phyloP scores from a whole-genome alignment of 2,888 invertebrate species.

The Lomographa bimaculata region DNA sequence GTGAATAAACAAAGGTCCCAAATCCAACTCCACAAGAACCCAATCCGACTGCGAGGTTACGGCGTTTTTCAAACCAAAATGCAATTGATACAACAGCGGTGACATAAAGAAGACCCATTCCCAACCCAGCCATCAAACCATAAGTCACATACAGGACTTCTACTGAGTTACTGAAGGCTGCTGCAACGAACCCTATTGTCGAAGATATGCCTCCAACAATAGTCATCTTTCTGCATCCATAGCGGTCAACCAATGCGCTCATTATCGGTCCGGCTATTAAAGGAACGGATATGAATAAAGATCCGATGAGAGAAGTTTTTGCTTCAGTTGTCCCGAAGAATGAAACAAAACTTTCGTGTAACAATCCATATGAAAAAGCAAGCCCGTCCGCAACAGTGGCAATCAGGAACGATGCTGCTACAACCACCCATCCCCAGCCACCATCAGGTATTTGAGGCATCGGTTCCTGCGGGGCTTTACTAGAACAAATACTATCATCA shows the following conservation, averaged over 20 bases:
- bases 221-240: conserved; percentile 91
- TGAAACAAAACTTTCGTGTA: conserved; percentile 90
- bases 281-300: conserved; percentile 95
- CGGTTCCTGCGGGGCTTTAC: conserved; percentile 57
- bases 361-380: conserved; percentile 95
- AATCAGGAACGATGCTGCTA: conserved; percentile 91
- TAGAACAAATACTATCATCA: conserved; percentile 76
- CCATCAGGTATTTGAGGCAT: conserved; percentile 89
- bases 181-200: conserved; percentile 90
- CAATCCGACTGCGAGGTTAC: conserved; percentile 93
- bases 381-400: conserved; percentile 96
- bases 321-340: conserved; percentile 91
- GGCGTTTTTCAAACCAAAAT: conserved; percentile 95
- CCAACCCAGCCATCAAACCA: conserved; percentile 92
- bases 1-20: conserved; percentile 94
- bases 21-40: conserved; percentile 95
- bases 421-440: conserved; percentile 97
- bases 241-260: conserved; percentile 92
- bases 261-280: conserved; percentile 92
- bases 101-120: conserved; percentile 93
- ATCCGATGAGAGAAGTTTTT: conserved; percentile 94
- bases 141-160: conserved; percentile 92
- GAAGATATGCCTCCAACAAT: conserved; percentile 88
- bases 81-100: conserved; percentile 96
- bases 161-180: conserved; percentile 88